Evolutionary conservation across 2,113 vertebrate genomes (phyloP).

Genomic region (Porphyrio hochstetteri): DNA sequence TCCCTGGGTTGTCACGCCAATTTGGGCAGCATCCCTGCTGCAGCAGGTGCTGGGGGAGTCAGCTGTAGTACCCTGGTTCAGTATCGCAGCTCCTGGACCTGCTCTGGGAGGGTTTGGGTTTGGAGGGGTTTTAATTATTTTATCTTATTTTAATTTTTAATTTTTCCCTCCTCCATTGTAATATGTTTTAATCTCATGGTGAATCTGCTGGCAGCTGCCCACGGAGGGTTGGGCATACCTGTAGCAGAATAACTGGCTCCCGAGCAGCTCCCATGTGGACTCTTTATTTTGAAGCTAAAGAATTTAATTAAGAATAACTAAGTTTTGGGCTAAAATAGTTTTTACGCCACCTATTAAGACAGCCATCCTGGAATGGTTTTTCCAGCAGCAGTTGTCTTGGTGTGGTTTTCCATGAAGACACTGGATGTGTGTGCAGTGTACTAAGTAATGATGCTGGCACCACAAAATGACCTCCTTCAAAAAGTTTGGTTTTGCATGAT

Average conservation of each 20-base stretch:
- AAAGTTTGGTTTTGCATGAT: neutral
- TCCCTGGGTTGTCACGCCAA: neutral
- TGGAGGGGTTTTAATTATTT: too few relatives aligned
- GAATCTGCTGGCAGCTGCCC: neutral
- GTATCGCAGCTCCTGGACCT: neutral
- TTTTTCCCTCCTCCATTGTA: neutral
- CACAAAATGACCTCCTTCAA: neutral
- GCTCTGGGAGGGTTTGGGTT: neutral
- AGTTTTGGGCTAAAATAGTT: neutral
- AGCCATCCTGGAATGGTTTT: neutral
- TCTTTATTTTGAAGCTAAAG: neutral
- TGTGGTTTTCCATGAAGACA: neutral
- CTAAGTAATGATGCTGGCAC: neutral
- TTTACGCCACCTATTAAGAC: neutral
- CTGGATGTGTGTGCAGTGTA: neutral
- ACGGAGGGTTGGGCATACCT: neutral
- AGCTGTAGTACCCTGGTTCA: neutral
- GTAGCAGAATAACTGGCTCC: neutral
- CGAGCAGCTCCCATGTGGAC: accelerated
- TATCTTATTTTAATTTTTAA: neutral
- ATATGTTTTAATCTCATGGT: neutral
- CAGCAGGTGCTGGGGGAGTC: neutral
- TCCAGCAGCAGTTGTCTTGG: neutral
- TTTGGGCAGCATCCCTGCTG: neutral
- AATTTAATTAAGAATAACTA: neutral